These are phyloP conservation scores for Hymenopus coronatus DNA, from an alignment of 2,888 invertebrate genomes.

Conservation along the genomic window DNA sequence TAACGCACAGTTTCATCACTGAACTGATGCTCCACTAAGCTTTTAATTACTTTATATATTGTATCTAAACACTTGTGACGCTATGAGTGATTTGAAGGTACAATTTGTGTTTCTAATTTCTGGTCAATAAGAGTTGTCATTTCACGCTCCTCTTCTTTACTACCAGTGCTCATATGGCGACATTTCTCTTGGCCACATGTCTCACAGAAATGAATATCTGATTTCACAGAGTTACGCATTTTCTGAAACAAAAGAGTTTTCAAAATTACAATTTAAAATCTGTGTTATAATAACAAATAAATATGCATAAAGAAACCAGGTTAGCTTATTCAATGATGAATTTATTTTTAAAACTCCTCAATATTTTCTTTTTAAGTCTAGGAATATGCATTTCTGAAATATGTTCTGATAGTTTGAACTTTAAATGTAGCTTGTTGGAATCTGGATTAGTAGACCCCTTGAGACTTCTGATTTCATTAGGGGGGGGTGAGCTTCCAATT, in stretches of 20 bases:
- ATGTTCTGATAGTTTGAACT: too few relatives aligned
- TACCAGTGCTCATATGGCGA: constrained; percentile 55
- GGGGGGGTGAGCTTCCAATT: too few relatives aligned
- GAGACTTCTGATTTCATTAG: too few relatives aligned
- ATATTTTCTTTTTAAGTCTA: too few relatives aligned
- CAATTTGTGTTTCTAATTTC: constrained; percentile 34
- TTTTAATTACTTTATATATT: not conserved
- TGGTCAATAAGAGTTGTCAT: constrained; percentile 43
- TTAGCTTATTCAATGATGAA: too few relatives aligned
- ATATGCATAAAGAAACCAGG: too few relatives aligned
- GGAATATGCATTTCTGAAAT: too few relatives aligned
- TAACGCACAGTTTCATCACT: not conserved
- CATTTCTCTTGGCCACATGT: constrained; percentile 76
- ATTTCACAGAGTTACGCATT: constrained; percentile 69
- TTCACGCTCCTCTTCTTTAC: constrained; percentile 53
- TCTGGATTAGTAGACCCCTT: too few relatives aligned
- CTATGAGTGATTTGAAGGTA: constrained; percentile 6
- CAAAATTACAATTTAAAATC: not conserved
- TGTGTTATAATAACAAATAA: too few relatives aligned
- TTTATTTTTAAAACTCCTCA: too few relatives aligned
- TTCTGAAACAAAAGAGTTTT: constrained; percentile 58
- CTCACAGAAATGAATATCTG: constrained; percentile 71
- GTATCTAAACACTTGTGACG: not conserved
- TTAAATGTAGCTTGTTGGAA: too few relatives aligned
- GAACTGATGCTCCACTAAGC: not conserved